Base-by-base conservation (phyloP, 2,113 vertebrate species). In the Macroglossus sobrinus region DNA sequence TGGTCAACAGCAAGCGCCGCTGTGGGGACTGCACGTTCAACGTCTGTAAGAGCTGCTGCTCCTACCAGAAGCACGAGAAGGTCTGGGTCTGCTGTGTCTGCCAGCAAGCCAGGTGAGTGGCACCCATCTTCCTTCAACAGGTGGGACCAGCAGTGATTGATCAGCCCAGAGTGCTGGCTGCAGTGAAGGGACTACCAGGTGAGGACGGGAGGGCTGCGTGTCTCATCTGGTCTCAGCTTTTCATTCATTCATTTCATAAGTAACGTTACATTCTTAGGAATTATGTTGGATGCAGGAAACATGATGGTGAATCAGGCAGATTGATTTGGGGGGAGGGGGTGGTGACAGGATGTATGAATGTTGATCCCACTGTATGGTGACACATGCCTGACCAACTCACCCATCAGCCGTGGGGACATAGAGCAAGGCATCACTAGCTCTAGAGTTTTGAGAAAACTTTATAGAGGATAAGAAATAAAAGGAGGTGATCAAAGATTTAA, bases 1-100 rank as follows among this genome's bases (percentile, higher is more conserved):
- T 99, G 33, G 98, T 99, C 98, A 99, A 99, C 98, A 99, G 99
- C 96, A 99, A 99, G 97, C 98, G 99, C 38, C 99, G 97, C 84
- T 99, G 99, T 66, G 98, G 99, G 50, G 99, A 99, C 95, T 99
- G 99, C 98, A 99, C 98, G 95, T 99, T 99, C 98, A 99, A 99
- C 94, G 98, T 99, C 97, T 99, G 99, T 98, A 99, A 99, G 98
- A 98, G 98, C 98, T 99, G 99, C 98, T 98, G 99, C 98, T 98
- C 98, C 95, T 99, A 99, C 98, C 99, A 98, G 97, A 99, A 99
- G 98, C 99, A 87, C 30, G 99, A 99, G 93, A 99, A 99, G 95
- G 98, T 98, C 57, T 99, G 99, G 99, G 97, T 99, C 82, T 99
- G 99, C 98, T 98, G 97, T 0, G 99, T 99, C 47, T 99, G 99